Evolutionary conservation across 2,888 invertebrate genomes (phyloP), one percentile per base, ranked within the genome.

Genomic region (Pachliopta kotzebuea): DNA sequence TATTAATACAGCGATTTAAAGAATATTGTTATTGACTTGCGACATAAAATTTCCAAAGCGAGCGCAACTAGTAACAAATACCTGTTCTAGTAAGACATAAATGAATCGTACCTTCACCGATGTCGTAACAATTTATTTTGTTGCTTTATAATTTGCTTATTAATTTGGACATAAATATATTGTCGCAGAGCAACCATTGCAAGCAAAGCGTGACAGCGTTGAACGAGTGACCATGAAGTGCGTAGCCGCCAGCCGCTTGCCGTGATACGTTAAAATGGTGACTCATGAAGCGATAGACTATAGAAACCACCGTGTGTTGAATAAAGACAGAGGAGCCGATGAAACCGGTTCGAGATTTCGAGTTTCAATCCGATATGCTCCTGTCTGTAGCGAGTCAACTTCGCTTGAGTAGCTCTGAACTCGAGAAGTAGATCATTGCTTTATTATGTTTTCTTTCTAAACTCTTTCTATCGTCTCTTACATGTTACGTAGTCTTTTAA

Each of bases 361-460:
- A 90, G 89, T 90, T 89, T 87, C 85, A 85, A 90, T 88, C 86
- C 89, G 87, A 90, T 91, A 90, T 83, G 89, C 90, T 88, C 86
- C 85, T 81, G 89, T 85, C 88, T 89, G 83, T 81, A 80, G 83
- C 83, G 80, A 88, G 86, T 82, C 81, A 79, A 84, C 82, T 83
- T 79, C 78, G 84, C 81, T 82, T 78, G 83, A 87, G 82, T 84
- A 79, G 79, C 79, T 83, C 79, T 81, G 80, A 71, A 81, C 78
- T 76, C 71, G 63, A 75, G 79, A 76, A 76, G 78, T 81, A 78
- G 76, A 79, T 79, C 78, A 78, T 73, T 73, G 67, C 70, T 75
- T 78, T 76, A 77, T 80, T 76, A 45, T 45, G 45, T 45, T 78
- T 79, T 77, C 73, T 70, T 65, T 62, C 59, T 69, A 73, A 72